Percentiles rank a stretch among this genome's conserved stretches.
These are phyloP conservation scores for Protonemura montana DNA, from an alignment of 2,888 invertebrate species.

Conservation along the genomic window DNA sequence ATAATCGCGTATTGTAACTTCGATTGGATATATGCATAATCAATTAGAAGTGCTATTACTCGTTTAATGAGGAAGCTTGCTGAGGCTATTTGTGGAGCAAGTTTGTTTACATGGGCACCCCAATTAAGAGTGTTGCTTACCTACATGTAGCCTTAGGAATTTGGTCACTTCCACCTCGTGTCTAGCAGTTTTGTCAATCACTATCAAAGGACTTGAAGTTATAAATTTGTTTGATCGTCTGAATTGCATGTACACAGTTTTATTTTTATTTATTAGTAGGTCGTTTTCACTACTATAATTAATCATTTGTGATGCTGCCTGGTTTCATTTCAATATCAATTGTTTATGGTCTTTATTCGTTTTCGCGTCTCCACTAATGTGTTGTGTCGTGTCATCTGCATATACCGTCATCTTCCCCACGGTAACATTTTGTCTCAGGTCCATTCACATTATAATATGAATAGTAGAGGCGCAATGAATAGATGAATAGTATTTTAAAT, in stretches of 20 bases:
- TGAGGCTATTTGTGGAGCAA: not conserved
- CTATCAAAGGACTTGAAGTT: not conserved
- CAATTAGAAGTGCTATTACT: not conserved
- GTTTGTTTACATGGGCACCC: not conserved
- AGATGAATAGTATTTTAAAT: too few species aligned
- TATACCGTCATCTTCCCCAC: too few species aligned
- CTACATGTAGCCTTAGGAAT: not conserved
- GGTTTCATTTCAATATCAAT: too few species aligned
- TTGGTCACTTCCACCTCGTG: not conserved
- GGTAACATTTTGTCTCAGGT: too few species aligned
- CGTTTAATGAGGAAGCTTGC: not conserved
- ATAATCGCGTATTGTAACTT: not conserved
- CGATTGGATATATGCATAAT: not conserved
- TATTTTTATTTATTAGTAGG: not conserved
- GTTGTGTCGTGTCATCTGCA: too few species aligned
- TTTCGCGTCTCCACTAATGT: too few species aligned
- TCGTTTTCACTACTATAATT: not conserved
- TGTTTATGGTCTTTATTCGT: too few species aligned
- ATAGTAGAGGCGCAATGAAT: not conserved
- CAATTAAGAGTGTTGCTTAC: conserved; percentile 8
- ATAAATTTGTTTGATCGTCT: not conserved
- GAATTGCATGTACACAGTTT: not conserved
- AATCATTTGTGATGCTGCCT: not conserved
- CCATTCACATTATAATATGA: not conserved
- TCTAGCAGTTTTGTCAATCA: not conserved